phyloP scores from a whole-genome alignment of 1,140 invertebrate species.

The Drosophila persimilis region DNA sequence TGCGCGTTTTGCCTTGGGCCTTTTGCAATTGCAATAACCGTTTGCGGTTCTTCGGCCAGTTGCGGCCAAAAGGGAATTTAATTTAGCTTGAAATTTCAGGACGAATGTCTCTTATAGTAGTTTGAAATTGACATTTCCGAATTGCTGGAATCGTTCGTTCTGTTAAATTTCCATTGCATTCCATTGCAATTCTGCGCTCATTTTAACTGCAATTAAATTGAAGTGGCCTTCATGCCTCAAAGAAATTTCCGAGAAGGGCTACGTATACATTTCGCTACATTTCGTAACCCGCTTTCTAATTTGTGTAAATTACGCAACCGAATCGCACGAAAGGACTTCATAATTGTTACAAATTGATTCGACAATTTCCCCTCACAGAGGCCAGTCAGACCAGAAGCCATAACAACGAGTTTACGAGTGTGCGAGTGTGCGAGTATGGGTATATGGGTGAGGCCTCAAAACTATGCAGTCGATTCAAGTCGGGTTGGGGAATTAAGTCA shows the following conservation, averaged over 20 bases:
- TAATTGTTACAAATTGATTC: constrained; percentile 58
- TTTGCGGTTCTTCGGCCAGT: constrained; percentile 51
- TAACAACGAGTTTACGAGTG: no score
- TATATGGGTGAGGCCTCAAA: constrained; percentile 10
- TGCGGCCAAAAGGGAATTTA: constrained; percentile 68
- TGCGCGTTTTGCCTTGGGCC: not conserved
- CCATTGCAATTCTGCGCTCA: not conserved
- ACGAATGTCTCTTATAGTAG: constrained; percentile 1
- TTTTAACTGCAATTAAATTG: no score
- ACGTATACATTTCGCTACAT: no score
- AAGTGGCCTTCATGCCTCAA: no score
- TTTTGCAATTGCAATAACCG: constrained; percentile 72
- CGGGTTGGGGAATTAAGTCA: constrained; percentile 66
- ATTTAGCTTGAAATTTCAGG: constrained; percentile 59
- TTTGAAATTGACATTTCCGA: constrained; percentile 3
- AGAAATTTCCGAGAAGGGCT: no score
- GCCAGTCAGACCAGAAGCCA: not conserved
- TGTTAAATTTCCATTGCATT: constrained; percentile 22
- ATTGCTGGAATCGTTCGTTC: not conserved
- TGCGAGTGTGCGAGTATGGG: no score
- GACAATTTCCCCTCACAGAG: constrained; percentile 50
- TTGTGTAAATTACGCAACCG: constrained; percentile 38
- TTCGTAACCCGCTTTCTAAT: not conserved
- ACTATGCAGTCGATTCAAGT: constrained; percentile 42
- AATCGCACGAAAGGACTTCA: constrained; percentile 34